Base-by-base conservation (phyloP, 2,888 invertebrate species). In the Capitulum mitella region DNA sequence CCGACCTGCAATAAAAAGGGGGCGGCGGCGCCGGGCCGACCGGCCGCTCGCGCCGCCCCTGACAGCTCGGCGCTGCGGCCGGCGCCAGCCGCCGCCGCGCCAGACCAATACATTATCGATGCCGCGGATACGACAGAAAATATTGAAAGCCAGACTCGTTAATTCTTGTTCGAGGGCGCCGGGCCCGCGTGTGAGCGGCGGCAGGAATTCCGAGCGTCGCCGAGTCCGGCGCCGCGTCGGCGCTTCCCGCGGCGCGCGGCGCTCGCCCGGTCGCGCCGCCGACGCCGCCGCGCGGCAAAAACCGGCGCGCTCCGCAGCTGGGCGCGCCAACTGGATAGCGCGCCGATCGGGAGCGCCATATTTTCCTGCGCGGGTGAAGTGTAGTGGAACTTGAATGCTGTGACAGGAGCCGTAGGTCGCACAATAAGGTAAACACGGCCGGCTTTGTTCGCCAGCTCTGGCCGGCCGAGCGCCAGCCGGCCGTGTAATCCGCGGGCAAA, bases 91-190 rank as follows among this genome's bases (percentile, higher is more conserved):
- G 29, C 8, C 58, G 29, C 58, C 58, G 22, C 51, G 16, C 58
- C 64, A 64, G 64, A 64, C 64, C 64, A 34, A 64, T 64, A 64
- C 64, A 32, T 64, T 64, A 64, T 34, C 64, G 64, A 64, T 16
- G 19, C 32, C 16, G 64, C 64, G 34, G 64, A 32, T 32, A 26
- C 34, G 64, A 64, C 64, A 34, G 64, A 34, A 64, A 64, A 32
- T 64, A 64, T 64, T 34, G 64, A 64, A 34, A 64, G 64, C 16
- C 34, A 34, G 32, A 34, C 34, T 64, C 64, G 64, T 64, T 64
- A 64, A 58, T 34, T 34, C 32, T 64, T 34, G 64, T 34, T 26
- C n/a, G 64, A 8, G 19, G 64, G 32, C 34, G 64, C 34, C 32
- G 34, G 10, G 64, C 19, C 16, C 34, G 32, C 34, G 32, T 34